Conservation (phyloP, 2,888 invertebrate species). For the Melangyna quadrimaculata region DNA sequence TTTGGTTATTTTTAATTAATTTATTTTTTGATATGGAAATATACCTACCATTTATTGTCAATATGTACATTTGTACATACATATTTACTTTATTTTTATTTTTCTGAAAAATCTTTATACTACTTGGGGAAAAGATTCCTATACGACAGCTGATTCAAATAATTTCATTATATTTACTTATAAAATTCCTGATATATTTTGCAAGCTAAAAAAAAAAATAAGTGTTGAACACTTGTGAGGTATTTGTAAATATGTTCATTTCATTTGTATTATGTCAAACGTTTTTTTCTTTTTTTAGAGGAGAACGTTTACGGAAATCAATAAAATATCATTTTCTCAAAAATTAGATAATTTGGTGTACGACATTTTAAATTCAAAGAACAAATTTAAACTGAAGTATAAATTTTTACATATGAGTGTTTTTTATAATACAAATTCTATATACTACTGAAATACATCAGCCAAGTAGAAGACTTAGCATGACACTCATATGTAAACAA, state of each 20-base stretch:
- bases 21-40: not conserved
- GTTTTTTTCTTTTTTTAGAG: not conserved
- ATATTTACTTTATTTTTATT: not conserved
- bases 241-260: not conserved
- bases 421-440: too few species aligned
- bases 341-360: too few species aligned
- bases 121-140: slow-evolving; percentile 29
- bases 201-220: not conserved
- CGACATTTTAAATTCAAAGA: too few species aligned
- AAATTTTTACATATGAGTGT: too few species aligned
- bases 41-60: not conserved
- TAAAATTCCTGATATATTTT: not conserved
- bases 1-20: slow-evolving; percentile 23
- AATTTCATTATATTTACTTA: not conserved
- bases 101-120: not conserved
- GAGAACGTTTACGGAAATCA: not conserved
- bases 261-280: not conserved
- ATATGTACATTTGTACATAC: not conserved
- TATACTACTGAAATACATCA: too few species aligned
- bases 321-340: too few species aligned
- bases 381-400: too few species aligned
- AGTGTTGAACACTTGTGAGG: not conserved
- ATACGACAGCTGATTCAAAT: not conserved
- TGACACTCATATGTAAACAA: too few species aligned
- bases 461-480: too few species aligned